phyloP scores from a whole-genome alignment of 2,888 invertebrate genomes.

The Steinernema scapterisci region DNA sequence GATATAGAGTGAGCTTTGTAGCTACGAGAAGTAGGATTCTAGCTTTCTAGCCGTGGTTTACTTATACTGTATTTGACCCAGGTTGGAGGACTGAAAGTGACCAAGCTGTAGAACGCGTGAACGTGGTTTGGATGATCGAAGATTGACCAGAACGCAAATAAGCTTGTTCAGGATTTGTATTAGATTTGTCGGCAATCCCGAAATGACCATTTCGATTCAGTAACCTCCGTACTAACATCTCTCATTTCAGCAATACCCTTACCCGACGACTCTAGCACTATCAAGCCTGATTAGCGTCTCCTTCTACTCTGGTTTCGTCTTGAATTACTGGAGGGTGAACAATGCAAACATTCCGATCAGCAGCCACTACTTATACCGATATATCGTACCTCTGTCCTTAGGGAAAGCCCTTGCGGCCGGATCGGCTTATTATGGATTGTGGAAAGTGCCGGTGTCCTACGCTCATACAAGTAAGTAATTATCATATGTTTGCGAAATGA shows the following conservation, averaged over 20 bases:
- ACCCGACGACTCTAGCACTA: slow-evolving; percentile 56
- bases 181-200: no score
- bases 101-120: no score
- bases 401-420: slow-evolving; percentile 48
- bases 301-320: neutral
- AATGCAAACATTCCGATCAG: slow-evolving; percentile 21
- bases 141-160: no score
- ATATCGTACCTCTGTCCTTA: slow-evolving; percentile 54
- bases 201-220: neutral
- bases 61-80: no score
- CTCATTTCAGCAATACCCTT: slow-evolving; percentile 44
- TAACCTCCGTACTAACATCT: neutral
- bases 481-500: neutral
- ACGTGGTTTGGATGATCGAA: no score
- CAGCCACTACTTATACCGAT: slow-evolving; percentile 37
- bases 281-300: slow-evolving; percentile 48
- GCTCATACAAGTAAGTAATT: slow-evolving; percentile 48
- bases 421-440: slow-evolving; percentile 53
- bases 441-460: slow-evolving; percentile 54
- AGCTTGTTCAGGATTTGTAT: no score
- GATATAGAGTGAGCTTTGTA: no score
- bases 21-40: no score
- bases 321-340: neutral
- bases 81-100: no score
- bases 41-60: no score